Percentiles rank a stretch among this genome's conserved stretches.
Conservation (phyloP, 2,113 vertebrate genomes). For the Stigmatopora argus region DNA sequence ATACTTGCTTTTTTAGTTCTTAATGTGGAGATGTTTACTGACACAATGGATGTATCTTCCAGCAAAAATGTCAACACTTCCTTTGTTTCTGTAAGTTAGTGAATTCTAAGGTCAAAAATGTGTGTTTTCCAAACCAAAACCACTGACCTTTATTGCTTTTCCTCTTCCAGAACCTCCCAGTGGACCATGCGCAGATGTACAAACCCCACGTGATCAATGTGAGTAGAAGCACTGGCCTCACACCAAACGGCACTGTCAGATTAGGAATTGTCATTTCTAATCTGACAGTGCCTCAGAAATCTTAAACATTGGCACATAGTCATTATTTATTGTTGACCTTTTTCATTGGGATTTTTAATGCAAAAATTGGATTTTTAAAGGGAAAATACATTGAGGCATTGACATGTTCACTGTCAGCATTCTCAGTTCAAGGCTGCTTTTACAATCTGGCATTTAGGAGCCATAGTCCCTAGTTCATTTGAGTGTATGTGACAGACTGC, state of each 20-base stretch:
- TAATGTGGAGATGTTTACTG: background rate
- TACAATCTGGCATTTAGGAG: background rate
- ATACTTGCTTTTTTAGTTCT: background rate
- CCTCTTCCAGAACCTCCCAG: background rate
- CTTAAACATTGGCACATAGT: background rate
- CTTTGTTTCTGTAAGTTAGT: background rate
- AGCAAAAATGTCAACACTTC: background rate
- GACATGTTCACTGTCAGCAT: background rate
- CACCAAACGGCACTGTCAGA: background rate
- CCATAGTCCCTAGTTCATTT: background rate
- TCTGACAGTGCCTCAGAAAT: too few species aligned
- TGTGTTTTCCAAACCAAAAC: background rate
- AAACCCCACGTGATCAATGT: background rate
- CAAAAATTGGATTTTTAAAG: background rate
- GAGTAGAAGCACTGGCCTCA: background rate
- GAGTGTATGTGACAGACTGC: constrained; percentile 72
- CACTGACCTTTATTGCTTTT: background rate
- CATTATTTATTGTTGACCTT: too few species aligned
- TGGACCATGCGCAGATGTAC: background rate
- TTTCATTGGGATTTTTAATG: too few species aligned
- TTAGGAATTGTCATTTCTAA: background rate
- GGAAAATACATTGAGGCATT: background rate
- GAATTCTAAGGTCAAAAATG: background rate
- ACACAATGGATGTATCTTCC: background rate
- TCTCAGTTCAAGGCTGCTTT: background rate